These are phyloP conservation scores for Cryptomyrus ogoouensis DNA, from an alignment of 2,113 vertebrate species.

Conservation along the genomic window DNA sequence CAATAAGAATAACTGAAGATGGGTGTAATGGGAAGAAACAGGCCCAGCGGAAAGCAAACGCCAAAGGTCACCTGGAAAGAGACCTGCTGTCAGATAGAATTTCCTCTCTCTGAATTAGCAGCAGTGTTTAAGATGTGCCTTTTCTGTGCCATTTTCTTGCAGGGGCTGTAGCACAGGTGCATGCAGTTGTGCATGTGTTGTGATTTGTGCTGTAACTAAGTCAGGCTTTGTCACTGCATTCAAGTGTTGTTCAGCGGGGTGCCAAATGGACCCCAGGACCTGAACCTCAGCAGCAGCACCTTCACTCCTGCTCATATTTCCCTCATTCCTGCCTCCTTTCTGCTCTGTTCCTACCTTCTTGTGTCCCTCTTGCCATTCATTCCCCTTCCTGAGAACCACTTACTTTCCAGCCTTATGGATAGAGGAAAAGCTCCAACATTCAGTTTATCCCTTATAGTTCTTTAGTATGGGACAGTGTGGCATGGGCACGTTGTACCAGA, in stretches of 20 bases:
- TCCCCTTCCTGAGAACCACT: conserved; percentile 3
- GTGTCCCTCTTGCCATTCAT: neutral
- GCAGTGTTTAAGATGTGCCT: neutral
- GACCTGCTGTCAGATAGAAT: conserved; percentile 19
- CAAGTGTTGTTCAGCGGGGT: neutral
- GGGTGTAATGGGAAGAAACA: conserved; percentile 11
- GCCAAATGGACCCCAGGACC: neutral
- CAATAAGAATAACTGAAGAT: conserved; percentile 29
- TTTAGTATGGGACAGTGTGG: conserved; percentile 49
- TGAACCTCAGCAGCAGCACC: neutral
- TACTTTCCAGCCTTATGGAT: conserved; percentile 15
- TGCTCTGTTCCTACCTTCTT: neutral
- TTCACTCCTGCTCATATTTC: neutral
- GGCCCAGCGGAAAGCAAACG: neutral
- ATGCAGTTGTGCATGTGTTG: neutral
- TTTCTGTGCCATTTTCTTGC: neutral
- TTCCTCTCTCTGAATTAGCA: neutral
- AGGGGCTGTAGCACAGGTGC: neutral
- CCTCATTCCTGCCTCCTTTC: neutral
- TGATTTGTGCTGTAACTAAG: conserved; percentile 1
- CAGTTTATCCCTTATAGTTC: conserved; percentile 21
- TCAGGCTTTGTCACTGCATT: neutral
- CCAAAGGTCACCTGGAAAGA: neutral
- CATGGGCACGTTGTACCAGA: conserved; percentile 46
- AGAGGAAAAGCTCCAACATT: conserved; percentile 10